These are phyloP conservation scores for Harmothoe impar DNA, from an alignment of 2,888 invertebrate genomes.

Conservation along the genomic window DNA sequence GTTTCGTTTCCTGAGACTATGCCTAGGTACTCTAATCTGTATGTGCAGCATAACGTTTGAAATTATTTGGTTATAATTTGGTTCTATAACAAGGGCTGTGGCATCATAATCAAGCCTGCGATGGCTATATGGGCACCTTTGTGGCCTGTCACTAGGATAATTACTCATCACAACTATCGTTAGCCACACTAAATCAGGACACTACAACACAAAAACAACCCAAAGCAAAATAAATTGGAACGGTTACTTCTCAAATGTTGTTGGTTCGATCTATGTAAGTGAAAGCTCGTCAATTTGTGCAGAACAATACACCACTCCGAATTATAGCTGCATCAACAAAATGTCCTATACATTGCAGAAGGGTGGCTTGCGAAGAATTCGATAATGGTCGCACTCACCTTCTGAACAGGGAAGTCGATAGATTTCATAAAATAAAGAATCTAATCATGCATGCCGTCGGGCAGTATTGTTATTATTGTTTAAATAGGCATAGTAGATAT, in stretches of 20 bases:
- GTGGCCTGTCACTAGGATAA: background rate
- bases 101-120: background rate
- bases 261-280: conserved; percentile 23
- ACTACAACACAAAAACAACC: conserved; percentile 48
- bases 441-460: conserved; percentile 51
- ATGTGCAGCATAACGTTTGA: background rate
- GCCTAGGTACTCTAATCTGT: background rate
- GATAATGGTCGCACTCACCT: conserved; percentile 51
- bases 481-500: background rate
- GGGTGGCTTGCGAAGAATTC: conserved; percentile 14
- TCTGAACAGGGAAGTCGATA: conserved; percentile 52
- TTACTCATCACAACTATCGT: background rate
- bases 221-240: background rate
- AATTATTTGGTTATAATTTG: background rate
- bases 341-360: conserved; percentile 33
- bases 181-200: conserved; percentile 44
- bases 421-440: conserved; percentile 53
- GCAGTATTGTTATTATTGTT: background rate
- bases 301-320: conserved; percentile 46
- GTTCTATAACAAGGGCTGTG: background rate
- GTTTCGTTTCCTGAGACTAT: background rate
- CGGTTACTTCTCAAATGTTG: background rate
- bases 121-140: background rate
- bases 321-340: background rate
- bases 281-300: conserved; percentile 52